Evolutionary conservation across 2,113 vertebrate genomes (phyloP).

Genomic region (Takifugu flavidus): DNA sequence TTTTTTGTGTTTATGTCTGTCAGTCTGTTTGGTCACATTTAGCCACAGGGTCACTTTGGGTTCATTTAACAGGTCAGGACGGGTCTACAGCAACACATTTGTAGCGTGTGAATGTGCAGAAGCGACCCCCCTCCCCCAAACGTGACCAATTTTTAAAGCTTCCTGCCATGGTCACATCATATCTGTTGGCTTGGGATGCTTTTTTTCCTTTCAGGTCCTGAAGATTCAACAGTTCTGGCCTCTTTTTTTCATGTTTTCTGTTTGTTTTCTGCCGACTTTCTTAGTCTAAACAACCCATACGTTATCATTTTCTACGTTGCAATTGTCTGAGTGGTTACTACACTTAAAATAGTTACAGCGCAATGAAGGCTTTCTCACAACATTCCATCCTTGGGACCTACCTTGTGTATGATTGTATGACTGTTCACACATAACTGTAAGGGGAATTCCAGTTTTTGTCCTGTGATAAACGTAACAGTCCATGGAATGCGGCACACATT

Average conservation of each 20-base stretch:
- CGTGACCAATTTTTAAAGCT: neutral
- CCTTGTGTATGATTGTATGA: too few species aligned
- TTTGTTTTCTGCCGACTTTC: neutral
- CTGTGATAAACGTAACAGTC: constrained; percentile 8
- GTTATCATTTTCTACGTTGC: constrained; percentile 33
- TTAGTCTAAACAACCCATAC: constrained; percentile 6
- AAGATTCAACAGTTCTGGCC: neutral
- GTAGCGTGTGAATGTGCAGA: constrained; percentile 22
- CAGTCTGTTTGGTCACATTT: neutral
- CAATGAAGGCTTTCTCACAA: constrained; percentile 18
- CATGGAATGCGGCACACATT: constrained; percentile 21
- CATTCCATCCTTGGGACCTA: too few species aligned
- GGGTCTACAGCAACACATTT: constrained; percentile 8
- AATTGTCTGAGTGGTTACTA: constrained; percentile 32
- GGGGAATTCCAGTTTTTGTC: neutral
- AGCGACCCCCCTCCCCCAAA: constrained; percentile 4
- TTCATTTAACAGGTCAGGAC: constrained; percentile 11
- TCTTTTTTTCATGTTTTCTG: neutral
- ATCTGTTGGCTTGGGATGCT: constrained; percentile 7
- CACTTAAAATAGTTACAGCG: neutral
- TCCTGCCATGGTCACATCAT: constrained; percentile 10
- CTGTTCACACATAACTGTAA: too few species aligned
- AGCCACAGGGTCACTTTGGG: neutral
- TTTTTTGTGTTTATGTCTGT: neutral
- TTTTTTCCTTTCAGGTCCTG: neutral